A percentile compares a stretch with the other conserved stretches of the same genome.
Evolutionary conservation across 2,888 invertebrate species (phyloP).

Genomic region (Branchipolynoe longqiensis): DNA sequence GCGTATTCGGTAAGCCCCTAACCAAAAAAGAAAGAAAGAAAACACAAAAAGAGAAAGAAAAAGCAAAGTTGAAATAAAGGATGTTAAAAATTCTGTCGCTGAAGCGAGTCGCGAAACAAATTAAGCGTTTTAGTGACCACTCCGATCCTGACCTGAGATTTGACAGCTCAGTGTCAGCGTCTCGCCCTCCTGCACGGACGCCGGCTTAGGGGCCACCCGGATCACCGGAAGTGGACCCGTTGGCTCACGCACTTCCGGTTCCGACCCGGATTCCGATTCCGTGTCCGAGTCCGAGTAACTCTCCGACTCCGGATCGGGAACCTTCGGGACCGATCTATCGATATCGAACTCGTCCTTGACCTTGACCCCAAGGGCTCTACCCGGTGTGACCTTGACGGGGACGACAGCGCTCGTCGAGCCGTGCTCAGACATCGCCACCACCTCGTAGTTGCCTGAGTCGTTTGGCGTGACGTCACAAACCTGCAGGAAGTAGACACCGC

Average conservation of each 20-base stretch:
- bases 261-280: not conserved
- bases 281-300: not conserved
- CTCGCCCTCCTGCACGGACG: conserved; percentile 9
- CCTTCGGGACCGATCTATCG: too few relatives aligned
- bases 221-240: not conserved
- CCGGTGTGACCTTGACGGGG: conserved; percentile 32
- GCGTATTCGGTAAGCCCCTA: too few relatives aligned
- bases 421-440: conserved; percentile 69
- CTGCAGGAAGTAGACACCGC: conserved; percentile 69
- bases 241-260: not conserved
- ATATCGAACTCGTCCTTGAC: not conserved
- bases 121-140: too few relatives aligned
- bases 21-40: too few relatives aligned
- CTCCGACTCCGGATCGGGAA: not conserved
- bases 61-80: too few relatives aligned
- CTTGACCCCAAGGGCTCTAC: not conserved
- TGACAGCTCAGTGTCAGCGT: conserved; percentile 8
- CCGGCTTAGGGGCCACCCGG: not conserved
- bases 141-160: conserved; percentile 32
- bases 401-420: conserved; percentile 64
- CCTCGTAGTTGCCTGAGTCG: conserved; percentile 73
- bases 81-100: too few relatives aligned
- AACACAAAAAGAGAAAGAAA: too few relatives aligned
- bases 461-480: conserved; percentile 67
- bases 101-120: too few relatives aligned